These are phyloP conservation scores for Dimorphilus gyrociliatus DNA, from an alignment of 2,888 invertebrate genomes.

Conservation along the genomic window DNA sequence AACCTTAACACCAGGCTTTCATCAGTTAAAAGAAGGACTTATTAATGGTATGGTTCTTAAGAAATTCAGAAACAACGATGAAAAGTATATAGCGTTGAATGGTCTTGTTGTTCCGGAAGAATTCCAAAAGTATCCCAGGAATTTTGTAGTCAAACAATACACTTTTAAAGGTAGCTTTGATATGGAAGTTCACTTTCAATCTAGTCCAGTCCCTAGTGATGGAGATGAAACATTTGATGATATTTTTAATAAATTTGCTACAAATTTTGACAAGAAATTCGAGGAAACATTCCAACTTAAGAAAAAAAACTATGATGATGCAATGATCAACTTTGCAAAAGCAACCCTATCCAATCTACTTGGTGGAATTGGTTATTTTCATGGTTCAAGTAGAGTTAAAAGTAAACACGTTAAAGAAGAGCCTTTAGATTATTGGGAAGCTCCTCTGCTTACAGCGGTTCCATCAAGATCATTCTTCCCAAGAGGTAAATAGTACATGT, in stretches of 20 bases:
- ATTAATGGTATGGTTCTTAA: conserved; percentile 19
- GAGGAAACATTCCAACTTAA: conserved; percentile 59
- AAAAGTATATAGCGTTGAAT: conserved; percentile 17
- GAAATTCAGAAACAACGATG: conserved; percentile 18
- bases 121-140: conserved; percentile 22
- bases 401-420: conserved; percentile 47
- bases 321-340: conserved; percentile 55
- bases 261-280: conserved; percentile 57
- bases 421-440: conserved; percentile 83
- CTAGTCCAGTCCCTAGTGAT: conserved; percentile 39
- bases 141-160: conserved; percentile 36
- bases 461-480: conserved; percentile 92
- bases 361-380: conserved; percentile 91
- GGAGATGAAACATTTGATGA: conserved; percentile 37
- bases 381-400: conserved; percentile 66
- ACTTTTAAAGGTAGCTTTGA: conserved; percentile 51
- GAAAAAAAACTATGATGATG: conserved; percentile 46
- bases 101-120: conserved; percentile 26
- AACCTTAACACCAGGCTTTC: conserved; percentile 17
- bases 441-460: conserved; percentile 76
- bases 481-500: too few species aligned
- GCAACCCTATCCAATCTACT: conserved; percentile 80
- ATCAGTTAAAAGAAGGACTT: conserved; percentile 23
- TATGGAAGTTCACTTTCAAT: conserved; percentile 65
- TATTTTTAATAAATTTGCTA: conserved; percentile 11